Percentiles rank a stretch among this genome's conserved stretches.
phyloP scores from a whole-genome alignment of 2,888 invertebrate genomes.

The Cantharis lateralis region DNA sequence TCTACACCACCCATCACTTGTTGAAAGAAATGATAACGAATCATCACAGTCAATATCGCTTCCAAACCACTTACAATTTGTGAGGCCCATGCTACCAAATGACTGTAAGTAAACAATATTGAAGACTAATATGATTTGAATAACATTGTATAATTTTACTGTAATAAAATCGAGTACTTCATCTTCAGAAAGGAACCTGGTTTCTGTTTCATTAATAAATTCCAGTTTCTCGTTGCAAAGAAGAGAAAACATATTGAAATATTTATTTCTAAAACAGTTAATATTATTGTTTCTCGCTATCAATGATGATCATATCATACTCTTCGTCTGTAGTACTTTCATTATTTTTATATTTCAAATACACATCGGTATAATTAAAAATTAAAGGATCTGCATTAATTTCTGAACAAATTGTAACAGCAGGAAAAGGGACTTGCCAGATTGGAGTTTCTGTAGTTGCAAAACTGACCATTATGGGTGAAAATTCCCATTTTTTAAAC shows the following conservation, averaged over 20 bases:
- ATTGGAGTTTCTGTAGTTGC: slow-evolving; percentile 70
- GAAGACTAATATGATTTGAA: background rate
- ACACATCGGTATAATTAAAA: background rate
- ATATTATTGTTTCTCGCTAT: too few species aligned
- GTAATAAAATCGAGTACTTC: background rate
- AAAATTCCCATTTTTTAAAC: slow-evolving; percentile 72
- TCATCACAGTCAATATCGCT: background rate
- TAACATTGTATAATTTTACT: background rate
- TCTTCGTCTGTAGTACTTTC: background rate
- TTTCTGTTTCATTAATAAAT: background rate
- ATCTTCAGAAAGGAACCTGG: background rate
- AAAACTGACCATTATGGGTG: slow-evolving; percentile 75
- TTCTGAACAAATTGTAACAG: slow-evolving; percentile 63
- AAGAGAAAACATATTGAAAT: background rate
- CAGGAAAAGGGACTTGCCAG: slow-evolving; percentile 60
- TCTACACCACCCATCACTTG: background rate
- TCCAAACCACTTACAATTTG: background rate
- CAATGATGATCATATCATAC: background rate
- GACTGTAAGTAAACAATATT: background rate
- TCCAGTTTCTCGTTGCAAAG: background rate
- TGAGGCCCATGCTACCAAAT: background rate
- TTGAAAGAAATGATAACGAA: background rate
- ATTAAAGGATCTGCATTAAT: slow-evolving; percentile 54
- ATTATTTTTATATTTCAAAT: background rate
- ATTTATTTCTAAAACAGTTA: background rate